Evolutionary conservation across 2,113 vertebrate genomes (phyloP).

Genomic region (Saccopteryx leptura): DNA sequence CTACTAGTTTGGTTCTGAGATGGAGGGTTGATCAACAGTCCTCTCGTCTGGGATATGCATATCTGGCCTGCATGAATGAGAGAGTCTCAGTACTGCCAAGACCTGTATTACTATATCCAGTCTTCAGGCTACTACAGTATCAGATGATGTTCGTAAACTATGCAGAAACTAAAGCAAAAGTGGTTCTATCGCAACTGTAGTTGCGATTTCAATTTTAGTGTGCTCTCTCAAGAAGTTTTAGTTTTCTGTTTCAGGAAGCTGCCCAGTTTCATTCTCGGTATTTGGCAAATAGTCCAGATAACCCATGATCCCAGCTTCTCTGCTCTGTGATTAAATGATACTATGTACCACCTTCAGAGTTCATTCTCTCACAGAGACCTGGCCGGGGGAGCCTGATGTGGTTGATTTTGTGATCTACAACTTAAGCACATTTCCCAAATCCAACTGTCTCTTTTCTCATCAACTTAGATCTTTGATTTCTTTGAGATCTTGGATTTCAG

Average conservation of each 20-base stretch:
- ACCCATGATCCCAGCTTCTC: background rate
- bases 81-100: background rate
- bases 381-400: background rate
- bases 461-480: background rate
- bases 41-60: background rate
- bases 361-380: slow-evolving; percentile 19
- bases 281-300: background rate
- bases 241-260: background rate
- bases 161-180: background rate
- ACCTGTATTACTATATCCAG: background rate
- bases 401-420: background rate
- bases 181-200: background rate
- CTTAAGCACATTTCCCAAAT: background rate
- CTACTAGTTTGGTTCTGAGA: slow-evolving; percentile 45
- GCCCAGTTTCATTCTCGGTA: background rate
- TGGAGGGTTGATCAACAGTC: background rate
- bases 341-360: background rate
- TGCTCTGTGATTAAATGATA: background rate
- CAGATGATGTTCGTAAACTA: background rate
- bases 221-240: slow-evolving; percentile 3
- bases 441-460: background rate
- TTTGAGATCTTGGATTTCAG: background rate
- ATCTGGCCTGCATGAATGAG: background rate
- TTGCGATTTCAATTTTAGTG: background rate
- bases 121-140: background rate